These are phyloP conservation scores for Melanotaenia trifasciata DNA, from an alignment of 2,797 vertebrate genomes.

Conservation along the genomic window DNA sequence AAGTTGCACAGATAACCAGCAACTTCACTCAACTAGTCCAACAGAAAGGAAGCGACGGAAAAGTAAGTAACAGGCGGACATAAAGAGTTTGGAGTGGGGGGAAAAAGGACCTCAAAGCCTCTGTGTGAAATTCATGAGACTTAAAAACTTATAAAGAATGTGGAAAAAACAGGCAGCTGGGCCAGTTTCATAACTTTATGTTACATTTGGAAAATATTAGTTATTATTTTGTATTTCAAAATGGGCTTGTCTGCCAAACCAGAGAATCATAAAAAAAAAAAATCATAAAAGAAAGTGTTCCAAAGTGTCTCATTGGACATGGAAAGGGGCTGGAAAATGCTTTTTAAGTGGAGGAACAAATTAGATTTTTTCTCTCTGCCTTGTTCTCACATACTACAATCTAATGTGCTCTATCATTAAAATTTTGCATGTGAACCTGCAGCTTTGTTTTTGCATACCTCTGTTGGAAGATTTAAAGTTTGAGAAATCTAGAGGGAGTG, in stretches of 20 bases:
- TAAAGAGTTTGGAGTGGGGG: slow-evolving; percentile 7
- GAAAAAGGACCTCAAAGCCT: slow-evolving; percentile 63
- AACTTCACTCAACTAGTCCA: slow-evolving; percentile 74
- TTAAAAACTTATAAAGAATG: slow-evolving; percentile 68
- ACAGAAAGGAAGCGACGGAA: slow-evolving; percentile 30
- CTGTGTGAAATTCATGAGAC: slow-evolving; percentile 60
- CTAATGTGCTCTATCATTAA: slow-evolving; percentile 41
- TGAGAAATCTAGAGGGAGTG: slow-evolving; percentile 21
- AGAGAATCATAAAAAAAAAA: slow-evolving; percentile 75
- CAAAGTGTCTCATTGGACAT: slow-evolving; percentile 69
- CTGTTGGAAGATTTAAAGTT: slow-evolving; percentile 21
- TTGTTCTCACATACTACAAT: slow-evolving; percentile 60
- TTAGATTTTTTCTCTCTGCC: slow-evolving; percentile 49
- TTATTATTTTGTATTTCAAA: slow-evolving; percentile 86
- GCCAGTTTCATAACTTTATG: slow-evolving; percentile 75
- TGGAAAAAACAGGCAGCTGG: slow-evolving; percentile 53
- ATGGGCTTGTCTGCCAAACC: slow-evolving; percentile 74
- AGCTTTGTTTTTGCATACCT: slow-evolving; percentile 11
- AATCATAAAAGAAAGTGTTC: slow-evolving; percentile 79
- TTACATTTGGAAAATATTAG: slow-evolving; percentile 86
- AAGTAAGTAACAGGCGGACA: slow-evolving; percentile 26
- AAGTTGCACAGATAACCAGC: slow-evolving; percentile 82
- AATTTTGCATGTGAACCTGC: slow-evolving; percentile 56
- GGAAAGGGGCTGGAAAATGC: slow-evolving; percentile 57
- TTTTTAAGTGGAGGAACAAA: slow-evolving; percentile 61